These are phyloP conservation scores for Ormyrus thymus DNA, from an alignment of 2,888 invertebrate species.

Conservation along the genomic window DNA sequence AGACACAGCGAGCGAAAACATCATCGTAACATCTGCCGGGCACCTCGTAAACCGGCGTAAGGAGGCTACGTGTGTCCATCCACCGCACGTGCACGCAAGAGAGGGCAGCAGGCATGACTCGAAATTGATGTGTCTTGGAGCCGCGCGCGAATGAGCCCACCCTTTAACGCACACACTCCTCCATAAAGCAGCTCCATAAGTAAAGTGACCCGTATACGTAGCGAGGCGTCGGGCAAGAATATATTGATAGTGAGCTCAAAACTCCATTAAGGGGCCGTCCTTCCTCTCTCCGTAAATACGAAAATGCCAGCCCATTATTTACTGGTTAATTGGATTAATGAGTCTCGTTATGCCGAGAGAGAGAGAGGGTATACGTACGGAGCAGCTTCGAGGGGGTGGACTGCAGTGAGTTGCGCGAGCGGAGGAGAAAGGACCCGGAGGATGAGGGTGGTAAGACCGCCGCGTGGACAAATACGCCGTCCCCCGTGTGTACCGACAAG, in stretches of 20 bases:
- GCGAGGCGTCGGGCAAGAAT: slow-evolving; percentile 63
- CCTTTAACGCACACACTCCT: not conserved
- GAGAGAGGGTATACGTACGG: slow-evolving; percentile 53
- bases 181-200: not conserved
- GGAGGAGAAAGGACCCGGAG: slow-evolving; percentile 31
- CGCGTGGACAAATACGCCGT: slow-evolving; percentile 61
- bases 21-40: slow-evolving; percentile 20
- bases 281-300: slow-evolving; percentile 70
- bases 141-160: not conserved
- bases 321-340: slow-evolving; percentile 76
- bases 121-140: slow-evolving; percentile 20
- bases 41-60: slow-evolving; percentile 23
- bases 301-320: slow-evolving; percentile 75
- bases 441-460: slow-evolving; percentile 56
- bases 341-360: slow-evolving; percentile 74
- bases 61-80: slow-evolving; percentile 5
- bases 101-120: not conserved
- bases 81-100: no score
- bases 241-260: slow-evolving; percentile 76
- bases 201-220: no score
- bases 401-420: not conserved
- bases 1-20: slow-evolving; percentile 3
- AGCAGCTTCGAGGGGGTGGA: not conserved
- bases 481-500: not conserved
- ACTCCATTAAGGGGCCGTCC: slow-evolving; percentile 71